Percentiles rank a stretch among this genome's conserved stretches.
These are phyloP conservation scores for Smutsia temminckii DNA, from an alignment of 2,797 vertebrate species.

Conservation along the genomic window DNA sequence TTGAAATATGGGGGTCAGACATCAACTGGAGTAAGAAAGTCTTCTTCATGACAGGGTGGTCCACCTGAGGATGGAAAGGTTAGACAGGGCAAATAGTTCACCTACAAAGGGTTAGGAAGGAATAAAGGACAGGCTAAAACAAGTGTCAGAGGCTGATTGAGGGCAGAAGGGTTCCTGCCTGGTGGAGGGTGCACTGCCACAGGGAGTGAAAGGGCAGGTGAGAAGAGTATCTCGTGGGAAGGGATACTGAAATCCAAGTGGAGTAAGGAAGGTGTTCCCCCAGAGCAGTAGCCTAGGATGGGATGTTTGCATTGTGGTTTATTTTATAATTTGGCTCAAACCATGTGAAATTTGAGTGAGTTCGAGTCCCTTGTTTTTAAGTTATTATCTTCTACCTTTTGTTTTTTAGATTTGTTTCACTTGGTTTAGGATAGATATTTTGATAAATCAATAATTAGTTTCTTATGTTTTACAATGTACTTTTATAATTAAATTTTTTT, in stretches of 20 bases:
- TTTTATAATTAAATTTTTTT: neutral
- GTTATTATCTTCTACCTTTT: neutral
- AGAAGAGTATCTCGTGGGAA: neutral
- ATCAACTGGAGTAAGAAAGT: neutral
- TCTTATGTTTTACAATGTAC: neutral
- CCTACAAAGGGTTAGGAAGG: no score
- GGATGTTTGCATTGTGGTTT: no score
- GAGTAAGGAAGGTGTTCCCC: neutral
- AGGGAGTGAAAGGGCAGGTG: neutral
- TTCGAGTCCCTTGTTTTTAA: neutral
- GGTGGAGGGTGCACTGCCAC: rapidly evolving
- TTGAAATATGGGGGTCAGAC: neutral
- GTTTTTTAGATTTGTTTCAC: neutral
- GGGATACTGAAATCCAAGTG: neutral
- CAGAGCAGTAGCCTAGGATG: neutral
- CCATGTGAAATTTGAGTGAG: neutral
- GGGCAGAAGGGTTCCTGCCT: neutral
- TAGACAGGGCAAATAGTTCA: neutral
- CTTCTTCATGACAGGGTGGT: neutral
- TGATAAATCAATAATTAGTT: neutral
- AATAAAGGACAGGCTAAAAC: neutral
- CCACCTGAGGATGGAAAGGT: neutral
- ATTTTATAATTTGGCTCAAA: neutral
- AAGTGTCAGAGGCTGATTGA: neutral
- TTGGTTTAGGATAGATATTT: neutral